Conservation (phyloP, 2,888 invertebrate genomes). For the Harpalus rufipes region DNA sequence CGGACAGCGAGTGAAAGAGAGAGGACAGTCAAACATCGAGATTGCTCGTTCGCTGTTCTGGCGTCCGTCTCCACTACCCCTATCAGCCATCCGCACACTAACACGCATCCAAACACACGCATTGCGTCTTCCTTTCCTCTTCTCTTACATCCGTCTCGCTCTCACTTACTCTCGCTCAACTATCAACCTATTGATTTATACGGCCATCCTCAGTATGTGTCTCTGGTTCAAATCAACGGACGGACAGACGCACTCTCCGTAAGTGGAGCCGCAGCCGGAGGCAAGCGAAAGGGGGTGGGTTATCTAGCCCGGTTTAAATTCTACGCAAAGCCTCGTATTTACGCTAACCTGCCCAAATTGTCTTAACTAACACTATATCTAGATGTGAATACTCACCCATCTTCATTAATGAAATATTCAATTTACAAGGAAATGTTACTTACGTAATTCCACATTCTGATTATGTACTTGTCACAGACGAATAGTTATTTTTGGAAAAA, state of each 20-base stretch:
- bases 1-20: conserved; percentile 67
- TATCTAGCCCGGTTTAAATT: background rate
- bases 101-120: conserved; percentile 48
- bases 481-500: background rate
- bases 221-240: conserved; percentile 52
- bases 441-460: background rate
- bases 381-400: background rate
- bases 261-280: conserved; percentile 8
- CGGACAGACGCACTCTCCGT: conserved; percentile 52
- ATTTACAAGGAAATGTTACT: background rate
- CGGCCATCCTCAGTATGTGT: conserved; percentile 59
- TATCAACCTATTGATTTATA: conserved; percentile 66
- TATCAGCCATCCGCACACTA: conserved; percentile 53
- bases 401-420: conserved; percentile 3
- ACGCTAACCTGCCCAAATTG: background rate
- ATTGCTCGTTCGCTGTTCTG: conserved; percentile 72
- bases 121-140: conserved; percentile 31
- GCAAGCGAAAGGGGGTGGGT: conserved; percentile 21
- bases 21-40: conserved; percentile 74
- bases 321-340: background rate
- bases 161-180: conserved; percentile 53
- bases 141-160: conserved; percentile 3
- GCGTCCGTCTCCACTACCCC: conserved; percentile 50
- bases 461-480: background rate
- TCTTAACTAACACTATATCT: background rate